These are phyloP conservation scores for Philopotamus ludificatus DNA, from an alignment of 1,140 invertebrate genomes.

Conservation along the genomic window DNA sequence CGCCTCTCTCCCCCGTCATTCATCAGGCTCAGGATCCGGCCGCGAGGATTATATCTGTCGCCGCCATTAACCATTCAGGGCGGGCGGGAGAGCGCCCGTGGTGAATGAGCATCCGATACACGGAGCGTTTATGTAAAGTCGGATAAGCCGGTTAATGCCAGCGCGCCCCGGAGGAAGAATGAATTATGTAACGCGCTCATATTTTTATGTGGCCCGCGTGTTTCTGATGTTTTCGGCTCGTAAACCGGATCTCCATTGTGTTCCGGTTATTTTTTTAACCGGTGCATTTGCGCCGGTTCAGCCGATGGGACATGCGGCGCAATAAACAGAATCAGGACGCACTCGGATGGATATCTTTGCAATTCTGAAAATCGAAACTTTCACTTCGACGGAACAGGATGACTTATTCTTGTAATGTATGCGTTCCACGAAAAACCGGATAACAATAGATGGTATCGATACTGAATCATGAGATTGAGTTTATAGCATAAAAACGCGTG, in stretches of 20 bases:
- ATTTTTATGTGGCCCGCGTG: constrained; percentile 32
- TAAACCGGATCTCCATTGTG: constrained; percentile 26
- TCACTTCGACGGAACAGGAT: too few species aligned
- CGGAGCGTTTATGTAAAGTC: constrained; percentile 33
- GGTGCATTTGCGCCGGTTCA: too few species aligned
- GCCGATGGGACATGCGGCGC: too few species aligned
- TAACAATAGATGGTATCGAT: too few species aligned
- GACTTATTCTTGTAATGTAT: too few species aligned
- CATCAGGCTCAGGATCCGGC: constrained; percentile 27
- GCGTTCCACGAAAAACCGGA: too few species aligned
- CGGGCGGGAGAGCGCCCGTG: background rate
- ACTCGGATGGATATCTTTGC: too few species aligned
- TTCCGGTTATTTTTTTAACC: too few species aligned
- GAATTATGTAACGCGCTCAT: constrained; percentile 35
- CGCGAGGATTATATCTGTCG: constrained; percentile 34
- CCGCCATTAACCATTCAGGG: constrained; percentile 32
- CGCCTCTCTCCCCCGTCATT: constrained; percentile 15
- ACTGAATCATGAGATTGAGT: too few species aligned
- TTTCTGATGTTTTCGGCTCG: constrained; percentile 26
- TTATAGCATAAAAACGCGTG: too few species aligned
- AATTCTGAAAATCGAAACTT: too few species aligned
- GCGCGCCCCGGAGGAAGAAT: constrained; percentile 33
- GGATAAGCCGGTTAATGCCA: constrained; percentile 10
- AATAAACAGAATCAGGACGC: too few species aligned
- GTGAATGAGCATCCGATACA: constrained; percentile 28